Percentiles rank a stretch among this genome's conserved stretches.
phyloP scores from a whole-genome alignment of 1,140 invertebrate genomes.

The Parasteatoda tepidariorum region DNA sequence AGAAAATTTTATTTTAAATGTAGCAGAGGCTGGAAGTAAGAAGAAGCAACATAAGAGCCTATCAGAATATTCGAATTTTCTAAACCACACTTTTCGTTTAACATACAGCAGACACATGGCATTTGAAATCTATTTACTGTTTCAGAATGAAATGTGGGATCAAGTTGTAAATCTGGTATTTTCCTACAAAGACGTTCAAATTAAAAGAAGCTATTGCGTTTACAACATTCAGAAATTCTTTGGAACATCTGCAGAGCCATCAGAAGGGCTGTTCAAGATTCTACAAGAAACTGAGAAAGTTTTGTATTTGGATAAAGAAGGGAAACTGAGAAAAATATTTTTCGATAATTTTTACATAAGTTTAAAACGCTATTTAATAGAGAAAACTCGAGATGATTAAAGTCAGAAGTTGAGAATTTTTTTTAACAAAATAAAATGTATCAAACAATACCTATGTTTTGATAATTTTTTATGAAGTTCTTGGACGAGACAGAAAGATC shows the following conservation, averaged over 20 bases:
- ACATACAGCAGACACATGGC: background rate
- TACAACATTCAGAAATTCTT: background rate
- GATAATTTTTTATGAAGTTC: too few species aligned
- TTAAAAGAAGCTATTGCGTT: background rate
- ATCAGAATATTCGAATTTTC: background rate
- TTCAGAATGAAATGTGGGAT: constrained; percentile 19
- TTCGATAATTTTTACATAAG: background rate
- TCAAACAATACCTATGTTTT: too few species aligned
- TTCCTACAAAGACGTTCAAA: background rate
- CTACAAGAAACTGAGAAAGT: constrained; percentile 34
- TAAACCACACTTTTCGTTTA: background rate
- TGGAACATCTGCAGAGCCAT: background rate
- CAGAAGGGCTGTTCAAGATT: background rate
- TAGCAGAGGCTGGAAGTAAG: background rate
- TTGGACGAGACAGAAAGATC: too few species aligned
- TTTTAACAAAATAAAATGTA: too few species aligned
- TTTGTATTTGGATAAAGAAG: constrained; percentile 18
- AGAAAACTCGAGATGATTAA: background rate
- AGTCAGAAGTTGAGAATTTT: too few species aligned
- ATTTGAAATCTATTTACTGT: constrained; percentile 27
- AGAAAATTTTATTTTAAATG: background rate
- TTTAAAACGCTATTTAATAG: background rate
- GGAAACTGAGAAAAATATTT: constrained; percentile 16
- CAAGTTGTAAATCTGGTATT: background rate
- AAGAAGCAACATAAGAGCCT: background rate